A percentile compares a stretch with the other conserved stretches of the same genome.
Evolutionary conservation across 30 jellyfish, hydroid and myxozoan species (phyloP).

Genomic region (Aurelia sp.): DNA sequence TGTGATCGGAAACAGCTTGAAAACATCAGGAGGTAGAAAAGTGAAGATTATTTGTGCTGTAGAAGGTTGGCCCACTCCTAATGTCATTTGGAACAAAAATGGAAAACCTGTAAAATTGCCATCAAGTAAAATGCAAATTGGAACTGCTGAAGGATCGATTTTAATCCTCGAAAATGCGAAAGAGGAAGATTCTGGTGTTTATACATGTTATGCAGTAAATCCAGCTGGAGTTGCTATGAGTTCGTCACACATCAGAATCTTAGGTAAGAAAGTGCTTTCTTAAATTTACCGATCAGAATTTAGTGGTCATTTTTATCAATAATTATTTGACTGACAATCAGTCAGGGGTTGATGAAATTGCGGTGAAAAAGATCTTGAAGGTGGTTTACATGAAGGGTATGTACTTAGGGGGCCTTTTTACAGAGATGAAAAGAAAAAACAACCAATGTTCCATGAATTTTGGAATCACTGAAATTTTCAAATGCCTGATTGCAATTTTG

Average conservation of each 20-base stretch:
- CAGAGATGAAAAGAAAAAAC: no score
- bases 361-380: no score
- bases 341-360: no score
- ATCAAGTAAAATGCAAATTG: constrained; percentile 29
- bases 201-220: constrained; percentile 84
- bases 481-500: no score
- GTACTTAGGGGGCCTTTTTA: no score
- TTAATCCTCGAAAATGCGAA: constrained; percentile 52
- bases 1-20: constrained; percentile 72
- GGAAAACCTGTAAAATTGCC: constrained; percentile 50
- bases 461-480: no score
- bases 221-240: constrained; percentile 90
- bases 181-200: constrained; percentile 74
- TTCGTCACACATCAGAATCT: constrained; percentile 53
- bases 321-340: no score
- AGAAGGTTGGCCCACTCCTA: constrained; percentile 79
- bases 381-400: no score
- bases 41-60: constrained; percentile 71
- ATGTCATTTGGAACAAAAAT: constrained; percentile 73
- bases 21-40: constrained; percentile 87
- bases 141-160: constrained; percentile 42
- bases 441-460: no score
- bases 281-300: no score
- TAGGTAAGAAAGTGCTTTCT: constrained; percentile 38
- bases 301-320: no score